Base-by-base conservation (phyloP, 2,113 vertebrate species). In the Lanius ludovicianus region DNA sequence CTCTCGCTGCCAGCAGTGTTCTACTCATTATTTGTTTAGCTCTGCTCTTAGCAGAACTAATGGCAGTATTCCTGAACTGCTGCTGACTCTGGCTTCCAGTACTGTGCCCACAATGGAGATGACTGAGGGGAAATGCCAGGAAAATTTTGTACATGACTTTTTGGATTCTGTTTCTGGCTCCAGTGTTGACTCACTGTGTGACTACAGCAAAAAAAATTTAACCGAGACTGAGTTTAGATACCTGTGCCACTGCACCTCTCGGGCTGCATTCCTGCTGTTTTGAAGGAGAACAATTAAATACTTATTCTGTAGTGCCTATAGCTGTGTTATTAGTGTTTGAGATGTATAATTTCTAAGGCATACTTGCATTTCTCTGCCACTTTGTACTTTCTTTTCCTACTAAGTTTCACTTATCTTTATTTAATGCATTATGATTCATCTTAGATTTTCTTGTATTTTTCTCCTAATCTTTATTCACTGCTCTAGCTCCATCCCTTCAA, bases 61-160 rank as follows among this genome's bases (percentile, higher is more conserved):
- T 82, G 89, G 93, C 80, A 70, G 30, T 69, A 14, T 90, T 96
- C 90, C 93, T 96, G 83, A 94, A 41, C 88, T 82, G 68, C 89
- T 87, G 86, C 95, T 96, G 94, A 44, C 84, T 94, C 93, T 71
- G 91, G 52, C 85, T 89, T 55, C 74, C 70, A 81, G 41, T 30
- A 7, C 31, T 91, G 67, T 93, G 50, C 85, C 94, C 77, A 30
- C 80, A 60, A 1, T 78, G 88, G 84, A 64, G 94, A 53, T 92
- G 94, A 91, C 89, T 83, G 84, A 87, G 42, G 90, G 93, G 94
- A 96, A 93, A 92, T 93, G 84, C 94, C 95, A 88, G 87, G 87
- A 90, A 84, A 87, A 85, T 77, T 91, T 96, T 80, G 86, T 92
- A 70, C 79, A 70, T 96, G 93, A 96, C 88, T 93, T 96, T 71